phyloP scores from a whole-genome alignment of 2,113 vertebrate genomes.

The Thymallus thymallus region DNA sequence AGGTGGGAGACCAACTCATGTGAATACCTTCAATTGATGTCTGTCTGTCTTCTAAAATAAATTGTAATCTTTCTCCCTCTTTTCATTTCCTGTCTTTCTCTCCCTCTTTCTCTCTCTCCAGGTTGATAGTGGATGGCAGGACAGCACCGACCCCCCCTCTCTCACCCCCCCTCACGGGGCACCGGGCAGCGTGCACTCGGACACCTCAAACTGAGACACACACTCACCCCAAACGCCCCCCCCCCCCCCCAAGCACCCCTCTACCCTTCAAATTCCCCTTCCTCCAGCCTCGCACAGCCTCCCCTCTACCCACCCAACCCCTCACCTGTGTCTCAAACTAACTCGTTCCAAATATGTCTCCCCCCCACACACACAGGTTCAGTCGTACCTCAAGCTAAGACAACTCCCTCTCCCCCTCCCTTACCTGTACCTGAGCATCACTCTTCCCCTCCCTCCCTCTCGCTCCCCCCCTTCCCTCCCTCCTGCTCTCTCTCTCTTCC shows the following conservation, averaged over 20 bases:
- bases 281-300: neutral
- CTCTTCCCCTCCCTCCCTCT: neutral
- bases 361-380: neutral
- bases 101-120: conserved; percentile 1
- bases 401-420: neutral
- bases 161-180: neutral
- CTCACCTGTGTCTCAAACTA: neutral
- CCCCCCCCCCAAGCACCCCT: neutral
- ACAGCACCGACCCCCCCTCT: conserved; percentile 1
- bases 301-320: neutral
- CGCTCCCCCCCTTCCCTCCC: neutral
- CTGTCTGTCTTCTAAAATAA: too few relatives aligned
- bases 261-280: too few relatives aligned
- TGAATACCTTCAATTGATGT: too few relatives aligned
- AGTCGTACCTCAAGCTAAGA: conserved; percentile 23
- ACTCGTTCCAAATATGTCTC: neutral
- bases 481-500: neutral
- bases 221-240: neutral
- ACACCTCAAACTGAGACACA: conserved; percentile 8
- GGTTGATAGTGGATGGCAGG: conserved; percentile 21
- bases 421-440: neutral
- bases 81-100: neutral
- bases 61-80: neutral
- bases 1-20: too few relatives aligned
- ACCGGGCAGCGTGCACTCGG: conserved; percentile 15